Base-by-base conservation (phyloP, 2,797 vertebrate genomes). In the Eptatretus atami region DNA sequence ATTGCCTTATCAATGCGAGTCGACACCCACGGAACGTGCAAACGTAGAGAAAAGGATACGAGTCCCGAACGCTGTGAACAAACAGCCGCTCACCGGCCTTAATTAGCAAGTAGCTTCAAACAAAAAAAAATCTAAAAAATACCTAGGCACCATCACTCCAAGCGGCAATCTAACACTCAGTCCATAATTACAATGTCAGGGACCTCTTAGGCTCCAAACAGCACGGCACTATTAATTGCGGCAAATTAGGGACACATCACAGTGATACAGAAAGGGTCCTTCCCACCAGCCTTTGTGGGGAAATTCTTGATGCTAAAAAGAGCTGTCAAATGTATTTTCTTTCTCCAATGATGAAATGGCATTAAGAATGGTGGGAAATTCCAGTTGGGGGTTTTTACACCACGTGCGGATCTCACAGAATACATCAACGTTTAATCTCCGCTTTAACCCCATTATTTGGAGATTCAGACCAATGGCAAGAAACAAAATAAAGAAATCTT, bases 151-250 rank as follows among this genome's bases (percentile, higher is more conserved):
- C 57, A 61, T 61, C 57, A 61, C 57, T 61, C 57, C 25, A n/a
- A 61, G 57, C 57, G 25, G 57, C 57, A 25, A 61, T 61, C 57
- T 61, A 61, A 61, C 57, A 61, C 57, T 61, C 25, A 61, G 25
- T n/a, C n/a, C 25, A 25, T 61, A 61, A 61, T 61, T 61, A 61
- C 57, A 61, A 25, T 61, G 57, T 61, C 57, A 61, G 57, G 25
- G 25, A 61, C 57, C 57, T 61, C 57, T 25, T 25, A 61, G 57
- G n/a, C 57, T 61, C 57, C 57, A 61, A 61, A 12, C 57, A 61
- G 57, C 57, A 61, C 57, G n/a, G 57, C 25, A 25, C 57, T 61
- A 61, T 61, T 61, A 61, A 61, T 61, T 61, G 57, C 57, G 25
- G n/a, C 57, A 61, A 61, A 61, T 61, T 61, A 61, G 57, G 57